Percentiles rank a stretch among this genome's conserved stretches.
These are phyloP conservation scores for Zaprionus nigranus DNA, from an alignment of 1,140 invertebrate genomes.

Conservation along the genomic window DNA sequence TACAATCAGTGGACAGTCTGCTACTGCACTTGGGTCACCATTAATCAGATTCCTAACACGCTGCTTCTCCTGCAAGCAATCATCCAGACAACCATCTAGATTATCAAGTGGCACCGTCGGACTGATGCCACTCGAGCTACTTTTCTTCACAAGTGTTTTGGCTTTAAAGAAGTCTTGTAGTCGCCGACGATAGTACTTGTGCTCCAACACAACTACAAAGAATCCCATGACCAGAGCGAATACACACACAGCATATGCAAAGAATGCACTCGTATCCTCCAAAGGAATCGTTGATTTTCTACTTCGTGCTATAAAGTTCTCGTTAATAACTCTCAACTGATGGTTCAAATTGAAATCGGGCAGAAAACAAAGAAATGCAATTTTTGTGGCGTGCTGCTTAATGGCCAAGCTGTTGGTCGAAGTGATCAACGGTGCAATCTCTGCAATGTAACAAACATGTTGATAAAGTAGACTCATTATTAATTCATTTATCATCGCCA, in stretches of 20 bases:
- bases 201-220: constrained; percentile 67
- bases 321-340: constrained; percentile 77
- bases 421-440: constrained; percentile 74
- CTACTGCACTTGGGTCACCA: not conserved
- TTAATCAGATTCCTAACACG: constrained; percentile 46
- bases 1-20: constrained; percentile 69
- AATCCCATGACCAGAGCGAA: constrained; percentile 56
- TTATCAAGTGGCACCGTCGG: constrained; percentile 5
- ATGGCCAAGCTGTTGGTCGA: constrained; percentile 67
- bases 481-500: not conserved
- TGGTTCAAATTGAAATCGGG: constrained; percentile 83
- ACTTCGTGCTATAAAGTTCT: constrained; percentile 62
- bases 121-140: constrained; percentile 7
- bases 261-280: constrained; percentile 50
- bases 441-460: constrained; percentile 38
- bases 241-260: constrained; percentile 55
- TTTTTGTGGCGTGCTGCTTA: constrained; percentile 65
- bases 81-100: constrained; percentile 46
- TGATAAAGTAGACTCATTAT: not conserved
- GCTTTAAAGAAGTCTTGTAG: constrained; percentile 35
- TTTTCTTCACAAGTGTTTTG: constrained; percentile 16
- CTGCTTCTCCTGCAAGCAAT: constrained; percentile 48
- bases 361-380: constrained; percentile 65
- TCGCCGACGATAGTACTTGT: constrained; percentile 59
- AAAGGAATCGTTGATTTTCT: constrained; percentile 16